phyloP scores from a whole-genome alignment of 2,113 vertebrate genomes.

The Drymodes brunneopygia region DNA sequence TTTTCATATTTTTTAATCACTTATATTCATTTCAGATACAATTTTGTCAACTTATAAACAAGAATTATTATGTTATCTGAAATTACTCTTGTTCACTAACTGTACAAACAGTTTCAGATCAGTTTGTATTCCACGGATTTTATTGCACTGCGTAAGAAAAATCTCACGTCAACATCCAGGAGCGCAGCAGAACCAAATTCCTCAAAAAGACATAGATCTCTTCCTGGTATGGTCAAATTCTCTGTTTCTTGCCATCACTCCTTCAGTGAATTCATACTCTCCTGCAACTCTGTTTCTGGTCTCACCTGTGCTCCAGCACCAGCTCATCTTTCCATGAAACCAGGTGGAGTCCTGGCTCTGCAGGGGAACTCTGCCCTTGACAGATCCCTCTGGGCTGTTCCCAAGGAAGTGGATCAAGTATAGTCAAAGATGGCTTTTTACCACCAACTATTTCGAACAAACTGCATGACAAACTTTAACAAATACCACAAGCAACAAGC shows the following conservation, averaged over 20 bases:
- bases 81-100: background rate
- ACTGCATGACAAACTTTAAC: background rate
- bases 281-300: background rate
- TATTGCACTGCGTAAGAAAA: background rate
- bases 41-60: background rate
- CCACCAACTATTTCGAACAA: background rate
- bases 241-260: background rate
- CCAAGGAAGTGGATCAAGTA: background rate
- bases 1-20: background rate
- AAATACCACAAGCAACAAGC: background rate
- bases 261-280: background rate
- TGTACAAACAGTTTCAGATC: background rate
- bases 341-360: accelerated
- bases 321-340: background rate
- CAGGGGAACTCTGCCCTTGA: background rate
- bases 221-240: background rate
- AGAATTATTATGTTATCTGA: background rate
- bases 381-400: background rate
- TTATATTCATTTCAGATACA: background rate
- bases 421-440: background rate
- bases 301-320: background rate
- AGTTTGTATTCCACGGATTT: background rate
- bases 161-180: background rate
- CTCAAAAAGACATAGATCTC: background rate
- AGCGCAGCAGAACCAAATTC: background rate